Conservation (phyloP, 1,140 invertebrate species). For the Drosophila busckii region DNA sequence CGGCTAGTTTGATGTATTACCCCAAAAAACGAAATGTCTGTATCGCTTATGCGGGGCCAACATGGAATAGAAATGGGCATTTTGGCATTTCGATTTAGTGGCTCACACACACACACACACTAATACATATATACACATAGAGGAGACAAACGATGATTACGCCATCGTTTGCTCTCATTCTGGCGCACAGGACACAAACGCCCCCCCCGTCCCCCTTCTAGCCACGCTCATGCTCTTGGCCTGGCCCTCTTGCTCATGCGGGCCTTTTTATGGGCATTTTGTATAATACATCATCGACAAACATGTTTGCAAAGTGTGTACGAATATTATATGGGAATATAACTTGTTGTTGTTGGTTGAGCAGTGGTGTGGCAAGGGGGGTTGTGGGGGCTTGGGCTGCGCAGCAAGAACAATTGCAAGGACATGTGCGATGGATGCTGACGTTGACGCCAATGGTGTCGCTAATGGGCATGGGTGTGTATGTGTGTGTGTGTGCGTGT, state of each 20-base stretch:
- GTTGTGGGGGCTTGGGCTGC: neutral
- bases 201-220: constrained; percentile 4
- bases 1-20: constrained; percentile 78
- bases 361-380: neutral
- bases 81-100: constrained; percentile 77
- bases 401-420: constrained; percentile 70
- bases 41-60: constrained; percentile 75
- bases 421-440: constrained; percentile 77
- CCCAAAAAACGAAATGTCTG: constrained; percentile 77
- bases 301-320: constrained; percentile 78
- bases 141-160: constrained; percentile 75
- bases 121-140: constrained; percentile 9
- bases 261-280: constrained; percentile 77
- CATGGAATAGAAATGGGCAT: constrained; percentile 77
- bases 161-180: constrained; percentile 69
- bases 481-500: neutral
- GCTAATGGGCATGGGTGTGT: constrained; percentile 45
- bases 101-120: constrained; percentile 44
- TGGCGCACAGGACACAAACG: constrained; percentile 19
- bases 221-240: neutral
- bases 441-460: constrained; percentile 76
- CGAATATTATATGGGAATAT: constrained; percentile 78
- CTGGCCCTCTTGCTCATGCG: constrained; percentile 67
- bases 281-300: constrained; percentile 78
- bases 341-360: constrained; percentile 39